phyloP scores from a whole-genome alignment of 2,888 invertebrate species.

The Reticulitermes lucifugus region DNA sequence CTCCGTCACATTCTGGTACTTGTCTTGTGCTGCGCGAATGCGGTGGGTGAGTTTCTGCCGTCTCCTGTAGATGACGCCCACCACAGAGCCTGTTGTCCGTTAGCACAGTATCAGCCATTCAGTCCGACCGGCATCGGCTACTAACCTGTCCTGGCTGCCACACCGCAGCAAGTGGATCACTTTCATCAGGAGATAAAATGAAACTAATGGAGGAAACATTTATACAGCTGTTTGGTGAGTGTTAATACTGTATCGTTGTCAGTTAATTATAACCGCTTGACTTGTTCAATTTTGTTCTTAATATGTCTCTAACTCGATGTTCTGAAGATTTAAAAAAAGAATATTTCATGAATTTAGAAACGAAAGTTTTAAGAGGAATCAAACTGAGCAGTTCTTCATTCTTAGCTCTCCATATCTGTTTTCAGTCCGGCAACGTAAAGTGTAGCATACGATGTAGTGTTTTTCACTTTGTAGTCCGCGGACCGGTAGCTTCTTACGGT shows the following conservation, averaged over 20 bases:
- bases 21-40: not conserved
- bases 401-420: too few relatives aligned
- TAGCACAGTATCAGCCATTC: not conserved
- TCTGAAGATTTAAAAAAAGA: too few relatives aligned
- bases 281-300: not conserved
- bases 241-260: not conserved
- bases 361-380: too few relatives aligned
- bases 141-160: not conserved
- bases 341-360: too few relatives aligned
- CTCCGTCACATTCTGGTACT: too few relatives aligned
- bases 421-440: too few relatives aligned
- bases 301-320: not conserved
- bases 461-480: too few relatives aligned
- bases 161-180: not conserved
- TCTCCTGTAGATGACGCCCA: not conserved
- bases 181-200: not conserved
- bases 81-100: not conserved
- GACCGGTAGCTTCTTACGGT: too few relatives aligned
- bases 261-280: not conserved
- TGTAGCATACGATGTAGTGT: too few relatives aligned
- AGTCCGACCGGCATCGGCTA: not conserved
- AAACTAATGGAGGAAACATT: slow-evolving; percentile 16
- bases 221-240: slow-evolving; percentile 4
- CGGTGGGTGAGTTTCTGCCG: not conserved
- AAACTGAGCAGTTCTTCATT: too few relatives aligned